Evolutionary conservation across 2,113 vertebrate genomes (phyloP).

Genomic region (Epinephelus moara): DNA sequence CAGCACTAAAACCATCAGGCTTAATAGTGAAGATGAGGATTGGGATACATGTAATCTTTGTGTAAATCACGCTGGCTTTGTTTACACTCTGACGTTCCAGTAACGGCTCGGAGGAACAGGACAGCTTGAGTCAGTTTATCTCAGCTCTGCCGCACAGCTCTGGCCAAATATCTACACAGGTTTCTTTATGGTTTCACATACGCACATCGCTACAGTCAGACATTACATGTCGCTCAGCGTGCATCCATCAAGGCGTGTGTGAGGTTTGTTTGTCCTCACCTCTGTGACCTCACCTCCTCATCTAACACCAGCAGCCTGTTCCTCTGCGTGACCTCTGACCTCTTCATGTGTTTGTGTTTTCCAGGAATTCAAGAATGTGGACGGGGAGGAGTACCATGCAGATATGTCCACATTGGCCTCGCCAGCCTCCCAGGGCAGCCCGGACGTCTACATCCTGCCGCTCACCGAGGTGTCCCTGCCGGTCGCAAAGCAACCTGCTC

Average conservation of each 20-base stretch:
- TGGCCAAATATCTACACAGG: slow-evolving; percentile 1
- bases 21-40: slow-evolving; percentile 6
- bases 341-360: not conserved
- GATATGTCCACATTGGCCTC: slow-evolving; percentile 90
- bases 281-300: too few relatives aligned
- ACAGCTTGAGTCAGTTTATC: slow-evolving; percentile 48
- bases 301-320: not conserved
- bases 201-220: not conserved
- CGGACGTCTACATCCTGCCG: slow-evolving; percentile 95
- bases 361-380: slow-evolving; percentile 95
- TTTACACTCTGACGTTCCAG: slow-evolving; percentile 31
- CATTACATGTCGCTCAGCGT: not conserved
- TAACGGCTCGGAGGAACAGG: slow-evolving; percentile 16
- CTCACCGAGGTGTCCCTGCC: slow-evolving; percentile 94
- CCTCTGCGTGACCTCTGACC: slow-evolving; percentile 18
- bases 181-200: not conserved
- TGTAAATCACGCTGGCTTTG: slow-evolving; percentile 18
- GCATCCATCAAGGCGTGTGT: not conserved
- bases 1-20: not conserved
- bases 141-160: not conserved
- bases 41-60: slow-evolving; percentile 19
- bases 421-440: slow-evolving; percentile 86
- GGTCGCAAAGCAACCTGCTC: slow-evolving; percentile 90
- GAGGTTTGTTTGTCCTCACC: not conserved
- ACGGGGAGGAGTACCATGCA: slow-evolving; percentile 89